Evolutionary conservation across 2,888 invertebrate genomes (phyloP), one percentile per base, ranked within the genome.

Genomic region (Spisula subtruncata): DNA sequence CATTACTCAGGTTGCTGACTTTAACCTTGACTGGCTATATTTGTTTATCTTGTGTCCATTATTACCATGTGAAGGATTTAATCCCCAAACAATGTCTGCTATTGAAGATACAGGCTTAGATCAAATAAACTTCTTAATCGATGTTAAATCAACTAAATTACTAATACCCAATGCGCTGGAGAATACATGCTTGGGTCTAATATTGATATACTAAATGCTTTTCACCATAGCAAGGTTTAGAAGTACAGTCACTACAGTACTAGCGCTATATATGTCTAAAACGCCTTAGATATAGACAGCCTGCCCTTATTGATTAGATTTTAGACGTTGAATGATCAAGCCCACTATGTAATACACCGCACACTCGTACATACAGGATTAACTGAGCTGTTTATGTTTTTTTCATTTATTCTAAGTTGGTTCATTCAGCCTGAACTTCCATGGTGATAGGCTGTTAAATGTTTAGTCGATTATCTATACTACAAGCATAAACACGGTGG

Each of bases 281-380:
- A 56, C 48, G 60, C 83, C 66, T 66, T 83, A 18, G 83, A 83
- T 83, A 83, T 83, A 71, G 80, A 79, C 85, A 56, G 85, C 35
- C 29, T 80, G 85, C 48, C 25, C 35, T 32, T 85, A 85, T 85
- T 85, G 85, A 85, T 85, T n/a, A n/a, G n/a, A n/a, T n/a, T n/a
- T 56, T 54, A 85, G 41, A 41, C 25, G 84, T 85, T 85, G 85
- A 85, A 85, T 85, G 80, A 80, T n/a, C n/a, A n/a, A 35, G 79
- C 56, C n/a, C n/a, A n/a, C 79, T 85, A 85, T 85, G 85, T 85
- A 85, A 85, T 48, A 85, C 85, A 80, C 41, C 51, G 80, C 85
- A 85, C 85, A 80, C 75, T 32, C 29, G 25, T 25, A 25, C 75
- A 75, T 35, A 32, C 35, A n/a, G n/a, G 41, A 35, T 75, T 75